Evolutionary conservation across 64 coral and sea anemone genomes (phyloP), one percentile per base, ranked within the genome.

Genomic region (Astreopora myriophthalma): DNA sequence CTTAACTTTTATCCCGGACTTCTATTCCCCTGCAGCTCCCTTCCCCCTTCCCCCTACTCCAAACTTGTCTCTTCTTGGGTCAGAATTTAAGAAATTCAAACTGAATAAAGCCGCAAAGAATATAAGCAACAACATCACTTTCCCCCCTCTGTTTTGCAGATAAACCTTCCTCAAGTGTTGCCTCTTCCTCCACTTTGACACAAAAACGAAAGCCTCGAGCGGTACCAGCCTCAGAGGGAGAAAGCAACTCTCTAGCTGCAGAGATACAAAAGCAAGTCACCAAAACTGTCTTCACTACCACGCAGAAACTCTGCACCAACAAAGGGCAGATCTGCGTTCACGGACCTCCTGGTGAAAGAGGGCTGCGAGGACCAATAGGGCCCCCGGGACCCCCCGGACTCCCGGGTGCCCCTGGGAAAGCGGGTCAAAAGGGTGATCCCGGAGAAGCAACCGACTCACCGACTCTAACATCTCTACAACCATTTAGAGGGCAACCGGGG

Each of bases 291-390:
- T 16, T 75, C 32, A 46, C 74, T 8, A 69, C 69, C 14, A 86
- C 90, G 2, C 57, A 58, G 27, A 86, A 75, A 34, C 61, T 92
- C 33, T 92, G 90, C 63, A 85, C 51, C 13, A 65, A 52, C 17
- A 75, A 85, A 62, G 68, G 90, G 63, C 81, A 92, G 62, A 69
- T 92, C 30, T 92, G 90, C 30, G 71, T 76, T 52, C 90, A 60
- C 1, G 90, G 90, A 23, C 80, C 80, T 35, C 90, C 90, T 5
- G 90, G 80, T 85, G 29, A 62, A 35, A 48, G n/a, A 69, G 86
- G 86, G 33, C 27, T 29, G 5, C 88, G 37, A 32, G 88, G 88
- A 31, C 63, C 75, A 7, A 20, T 6, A 44, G 86, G 86, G 28
- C 55, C 72, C 6, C 14, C 8, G 2, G 75, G 88, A 31, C 55